A percentile compares a stretch with the other conserved stretches of the same genome.
Evolutionary conservation across 2,113 vertebrate species (phyloP).

Genomic region (Ciconia maguari): DNA sequence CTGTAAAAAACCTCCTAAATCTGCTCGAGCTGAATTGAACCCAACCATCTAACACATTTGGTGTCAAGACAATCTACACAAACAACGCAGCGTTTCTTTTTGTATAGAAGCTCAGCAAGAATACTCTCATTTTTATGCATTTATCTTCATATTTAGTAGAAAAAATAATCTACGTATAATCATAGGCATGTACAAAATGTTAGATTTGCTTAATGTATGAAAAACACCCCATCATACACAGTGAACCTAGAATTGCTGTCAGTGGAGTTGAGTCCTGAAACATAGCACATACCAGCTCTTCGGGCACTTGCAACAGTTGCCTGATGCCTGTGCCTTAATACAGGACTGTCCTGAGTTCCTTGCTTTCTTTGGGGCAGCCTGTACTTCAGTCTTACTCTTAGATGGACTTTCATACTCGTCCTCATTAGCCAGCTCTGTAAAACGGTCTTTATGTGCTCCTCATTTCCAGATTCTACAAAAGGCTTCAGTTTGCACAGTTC

Average conservation of each 20-base stretch:
- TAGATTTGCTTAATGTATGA: neutral
- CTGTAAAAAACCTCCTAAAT: neutral
- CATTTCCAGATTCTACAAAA: neutral
- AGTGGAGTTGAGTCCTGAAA: neutral
- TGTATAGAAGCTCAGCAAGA: neutral
- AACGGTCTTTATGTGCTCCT: neutral
- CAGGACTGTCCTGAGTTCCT: neutral
- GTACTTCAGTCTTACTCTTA: neutral
- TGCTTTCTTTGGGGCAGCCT: neutral
- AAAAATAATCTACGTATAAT: neutral
- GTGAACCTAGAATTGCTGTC: neutral
- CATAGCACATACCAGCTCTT: neutral
- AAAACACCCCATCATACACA: neutral
- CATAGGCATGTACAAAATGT: neutral
- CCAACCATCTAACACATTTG: neutral
- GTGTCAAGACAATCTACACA: neutral
- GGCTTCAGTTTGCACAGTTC: neutral
- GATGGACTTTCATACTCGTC: neutral
- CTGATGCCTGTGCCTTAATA: neutral
- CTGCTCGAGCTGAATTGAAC: neutral
- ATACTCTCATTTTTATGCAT: neutral
- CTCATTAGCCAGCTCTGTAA: neutral
- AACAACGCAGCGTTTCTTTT: neutral
- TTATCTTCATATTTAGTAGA: neutral
- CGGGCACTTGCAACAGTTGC: neutral